Evolutionary conservation across 2,113 vertebrate species (phyloP), one percentile per base, ranked within the genome.

Genomic region (Nerophis lumbriciformis): DNA sequence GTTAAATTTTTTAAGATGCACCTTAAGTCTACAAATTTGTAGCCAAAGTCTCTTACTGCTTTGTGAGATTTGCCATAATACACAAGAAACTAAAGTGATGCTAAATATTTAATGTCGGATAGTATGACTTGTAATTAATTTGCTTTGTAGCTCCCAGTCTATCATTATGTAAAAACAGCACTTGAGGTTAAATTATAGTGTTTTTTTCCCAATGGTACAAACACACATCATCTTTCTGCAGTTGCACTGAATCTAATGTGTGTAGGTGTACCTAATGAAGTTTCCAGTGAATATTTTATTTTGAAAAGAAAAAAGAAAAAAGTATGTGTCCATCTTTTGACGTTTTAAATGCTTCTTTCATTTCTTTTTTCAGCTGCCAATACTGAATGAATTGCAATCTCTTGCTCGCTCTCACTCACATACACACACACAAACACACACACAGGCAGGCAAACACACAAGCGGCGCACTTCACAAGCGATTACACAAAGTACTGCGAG

Each of bases 401-500:
- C 66, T 55, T 21, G 4, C 42, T 45, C 42, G 10, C 42, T 3
- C 42, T 45, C 42, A 6, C 42, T 12, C 57, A 61, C 62, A 51
- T 45, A 59, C 57, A 61, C 45, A 42, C 57, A 61, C 39, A 50
- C 53, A 59, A 53, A 54, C 21, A 61, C 52, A 37, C 39, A 53
- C 59, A 63, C 16, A 56, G 21, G 8, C 37, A 57, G 45, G 28
- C 5, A 57, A 7, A n/a, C 47, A 68, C 6, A 66, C 56, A 57
- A 4, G 66, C 64, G 60, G 55, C 39, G 39, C 61, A 66, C 68
- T 63, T 56, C 78, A 80, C 71, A 77, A 61, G 62, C 68, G 59
- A 81, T 82, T 80, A 84, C 78, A 85, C 76, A 80, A 80, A 87
- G 82, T 79, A 71, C 73, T 76, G 52, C 73, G 77, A 84, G 82